Conservation (phyloP, 2,113 vertebrate genomes). For the Psammodynastes pulverulentus region DNA sequence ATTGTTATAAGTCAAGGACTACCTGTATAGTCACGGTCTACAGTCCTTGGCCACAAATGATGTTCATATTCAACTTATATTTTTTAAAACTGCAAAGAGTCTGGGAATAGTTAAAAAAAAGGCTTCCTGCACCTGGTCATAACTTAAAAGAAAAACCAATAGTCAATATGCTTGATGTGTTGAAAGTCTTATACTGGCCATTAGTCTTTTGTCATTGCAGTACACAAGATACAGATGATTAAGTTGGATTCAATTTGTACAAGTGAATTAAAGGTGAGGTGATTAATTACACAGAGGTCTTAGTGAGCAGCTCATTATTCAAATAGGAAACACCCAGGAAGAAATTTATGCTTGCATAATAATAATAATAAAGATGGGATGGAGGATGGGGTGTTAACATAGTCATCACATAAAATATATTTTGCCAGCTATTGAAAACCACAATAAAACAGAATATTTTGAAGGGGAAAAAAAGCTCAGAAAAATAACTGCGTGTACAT, state of each 20-base stretch:
- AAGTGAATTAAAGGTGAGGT: background rate
- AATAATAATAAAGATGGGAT: background rate
- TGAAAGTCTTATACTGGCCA: rapidly evolving
- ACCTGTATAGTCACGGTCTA: background rate
- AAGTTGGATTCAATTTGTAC: background rate
- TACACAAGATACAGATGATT: conserved; percentile 14
- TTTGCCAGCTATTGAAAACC: conserved; percentile 44
- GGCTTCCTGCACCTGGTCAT: background rate
- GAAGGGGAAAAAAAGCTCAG: background rate
- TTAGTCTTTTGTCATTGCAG: background rate
- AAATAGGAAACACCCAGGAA: conserved; percentile 36
- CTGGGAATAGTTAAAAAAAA: background rate
- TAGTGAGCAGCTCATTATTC: conserved; percentile 14
- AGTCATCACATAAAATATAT: conserved; percentile 26
- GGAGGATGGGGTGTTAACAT: background rate
- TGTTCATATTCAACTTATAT: background rate
- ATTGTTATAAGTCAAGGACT: background rate
- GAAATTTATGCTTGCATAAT: conserved; percentile 15
- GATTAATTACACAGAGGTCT: conserved; percentile 22
- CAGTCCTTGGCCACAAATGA: background rate
- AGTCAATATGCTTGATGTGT: background rate
- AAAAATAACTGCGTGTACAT: conserved; percentile 26
- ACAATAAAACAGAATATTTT: conserved; percentile 59
- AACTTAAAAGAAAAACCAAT: background rate
- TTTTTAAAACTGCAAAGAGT: background rate